phyloP scores from a whole-genome alignment of 2,888 invertebrate genomes.

The Leptinotarsa rubiginosa region DNA sequence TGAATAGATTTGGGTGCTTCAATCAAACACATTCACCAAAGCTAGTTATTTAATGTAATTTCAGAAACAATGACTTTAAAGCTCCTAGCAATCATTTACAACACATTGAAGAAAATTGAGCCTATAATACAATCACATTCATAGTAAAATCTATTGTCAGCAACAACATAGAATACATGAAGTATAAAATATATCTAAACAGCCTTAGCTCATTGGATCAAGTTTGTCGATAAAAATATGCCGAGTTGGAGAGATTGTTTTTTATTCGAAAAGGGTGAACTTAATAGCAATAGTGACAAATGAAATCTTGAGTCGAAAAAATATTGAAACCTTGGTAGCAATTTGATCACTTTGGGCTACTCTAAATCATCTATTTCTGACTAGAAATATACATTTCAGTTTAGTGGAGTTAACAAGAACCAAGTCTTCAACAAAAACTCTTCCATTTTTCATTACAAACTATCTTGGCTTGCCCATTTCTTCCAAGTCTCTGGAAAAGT shows the following conservation, averaged over 20 bases:
- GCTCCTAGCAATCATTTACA: background rate
- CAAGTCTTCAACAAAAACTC: no score
- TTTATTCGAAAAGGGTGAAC: no score
- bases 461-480: no score
- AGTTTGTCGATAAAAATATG: background rate
- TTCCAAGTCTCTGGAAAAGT: no score
- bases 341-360: no score
- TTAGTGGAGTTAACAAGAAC: no score
- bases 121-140: conserved; percentile 4
- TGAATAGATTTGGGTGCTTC: background rate
- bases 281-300: background rate
- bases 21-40: background rate
- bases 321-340: no score
- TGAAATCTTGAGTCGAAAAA: background rate
- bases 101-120: conserved; percentile 2
- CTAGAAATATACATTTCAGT: no score
- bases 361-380: no score
- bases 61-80: background rate
- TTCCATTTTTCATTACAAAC: no score
- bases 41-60: background rate
- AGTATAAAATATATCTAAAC: background rate
- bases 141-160: background rate
- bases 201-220: background rate
- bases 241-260: background rate
- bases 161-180: background rate